These are phyloP conservation scores for Harpalus rufipes DNA, from an alignment of 2,888 invertebrate species.

Conservation along the genomic window DNA sequence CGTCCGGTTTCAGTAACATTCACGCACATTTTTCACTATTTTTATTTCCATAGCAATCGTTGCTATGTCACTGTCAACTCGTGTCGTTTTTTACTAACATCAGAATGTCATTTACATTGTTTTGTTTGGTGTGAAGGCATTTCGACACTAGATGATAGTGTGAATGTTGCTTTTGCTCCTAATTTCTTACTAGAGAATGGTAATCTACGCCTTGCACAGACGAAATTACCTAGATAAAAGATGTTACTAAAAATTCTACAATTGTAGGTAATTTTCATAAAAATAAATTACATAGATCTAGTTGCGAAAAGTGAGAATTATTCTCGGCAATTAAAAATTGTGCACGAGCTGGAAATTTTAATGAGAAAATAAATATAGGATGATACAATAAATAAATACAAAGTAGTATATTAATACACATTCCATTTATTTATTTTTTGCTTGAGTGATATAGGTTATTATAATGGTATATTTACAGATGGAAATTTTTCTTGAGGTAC, in stretches of 20 bases:
- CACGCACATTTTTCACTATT: not conserved
- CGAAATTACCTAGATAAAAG: conserved; percentile 19
- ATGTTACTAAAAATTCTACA: conserved; percentile 4
- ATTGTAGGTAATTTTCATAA: conserved; percentile 2
- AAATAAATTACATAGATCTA: not conserved
- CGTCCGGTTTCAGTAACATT: conserved; percentile 9
- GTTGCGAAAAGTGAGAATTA: not conserved
- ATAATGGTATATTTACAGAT: too few relatives aligned
- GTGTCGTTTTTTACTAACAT: conserved; percentile 17
- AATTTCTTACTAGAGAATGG: conserved; percentile 11
- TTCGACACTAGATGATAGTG: conserved; percentile 25
- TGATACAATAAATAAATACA: too few relatives aligned
- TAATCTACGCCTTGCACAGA: conserved; percentile 32
- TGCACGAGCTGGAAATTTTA: not conserved
- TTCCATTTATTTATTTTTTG: too few relatives aligned
- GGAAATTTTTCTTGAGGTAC: too few relatives aligned
- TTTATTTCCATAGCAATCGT: conserved; percentile 9
- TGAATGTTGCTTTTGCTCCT: conserved; percentile 29
- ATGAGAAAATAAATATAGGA: not conserved
- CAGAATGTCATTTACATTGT: conserved; percentile 51
- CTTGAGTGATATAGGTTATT: too few relatives aligned
- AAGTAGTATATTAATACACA: too few relatives aligned
- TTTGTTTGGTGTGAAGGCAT: conserved; percentile 31
- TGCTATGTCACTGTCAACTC: conserved; percentile 43
- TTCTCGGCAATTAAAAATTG: not conserved